Evolutionary conservation across 2,113 vertebrate genomes (phyloP).

Genomic region (Camelus dromedarius): DNA sequence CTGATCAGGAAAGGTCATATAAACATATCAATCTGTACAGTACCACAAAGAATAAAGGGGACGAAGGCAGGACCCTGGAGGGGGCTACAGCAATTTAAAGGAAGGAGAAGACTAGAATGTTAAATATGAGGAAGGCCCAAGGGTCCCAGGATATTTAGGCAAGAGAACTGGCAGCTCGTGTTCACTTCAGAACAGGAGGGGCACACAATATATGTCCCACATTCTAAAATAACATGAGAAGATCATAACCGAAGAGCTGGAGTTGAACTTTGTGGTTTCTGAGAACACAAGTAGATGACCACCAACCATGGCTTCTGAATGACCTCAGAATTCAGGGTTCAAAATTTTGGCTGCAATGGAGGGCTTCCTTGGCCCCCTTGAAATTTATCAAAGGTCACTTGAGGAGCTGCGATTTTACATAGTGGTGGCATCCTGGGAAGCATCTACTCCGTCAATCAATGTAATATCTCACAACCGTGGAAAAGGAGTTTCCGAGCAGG

Average conservation of each 20-base stretch:
- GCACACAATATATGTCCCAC: not conserved
- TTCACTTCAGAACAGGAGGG: constrained; percentile 24
- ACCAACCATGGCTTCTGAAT: constrained; percentile 64
- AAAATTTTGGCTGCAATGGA: constrained; percentile 53
- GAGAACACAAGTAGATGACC: constrained; percentile 50
- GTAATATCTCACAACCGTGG: constrained; percentile 76
- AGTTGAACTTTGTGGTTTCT: constrained; percentile 52
- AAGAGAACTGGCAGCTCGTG: not conserved
- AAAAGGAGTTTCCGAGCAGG: constrained; percentile 77
- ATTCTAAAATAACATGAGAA: constrained; percentile 59
- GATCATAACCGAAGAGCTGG: constrained; percentile 43
- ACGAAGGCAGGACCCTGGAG: constrained; percentile 8
- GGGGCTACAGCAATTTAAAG: not conserved
- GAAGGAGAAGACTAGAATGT: constrained; percentile 17
- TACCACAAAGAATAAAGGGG: constrained; percentile 38
- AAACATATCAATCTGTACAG: constrained; percentile 36
- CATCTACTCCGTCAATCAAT: constrained; percentile 68
- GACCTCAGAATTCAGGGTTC: constrained; percentile 61
- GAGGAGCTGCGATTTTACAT: constrained; percentile 63
- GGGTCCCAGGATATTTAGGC: not conserved
- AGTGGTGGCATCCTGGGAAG: constrained; percentile 56
- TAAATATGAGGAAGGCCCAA: constrained; percentile 38
- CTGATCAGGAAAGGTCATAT: constrained; percentile 39
- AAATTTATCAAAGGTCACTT: constrained; percentile 67
- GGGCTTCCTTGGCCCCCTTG: constrained; percentile 33